A percentile compares a stretch with the other conserved stretches of the same genome.
phyloP scores from a whole-genome alignment of 2,113 vertebrate species.

The Lampris incognitus region DNA sequence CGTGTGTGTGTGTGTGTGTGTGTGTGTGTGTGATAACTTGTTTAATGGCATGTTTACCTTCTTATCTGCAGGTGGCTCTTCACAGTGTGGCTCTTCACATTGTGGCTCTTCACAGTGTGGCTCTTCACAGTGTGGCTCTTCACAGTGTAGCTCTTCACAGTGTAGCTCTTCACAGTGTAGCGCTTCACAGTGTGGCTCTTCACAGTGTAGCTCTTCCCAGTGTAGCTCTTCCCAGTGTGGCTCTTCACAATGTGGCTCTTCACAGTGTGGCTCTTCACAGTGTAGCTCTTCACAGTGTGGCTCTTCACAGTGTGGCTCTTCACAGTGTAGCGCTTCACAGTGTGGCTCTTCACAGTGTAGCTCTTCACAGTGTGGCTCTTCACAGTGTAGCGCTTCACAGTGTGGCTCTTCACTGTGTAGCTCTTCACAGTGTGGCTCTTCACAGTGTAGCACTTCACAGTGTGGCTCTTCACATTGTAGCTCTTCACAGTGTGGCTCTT shows the following conservation, averaged over 20 bases:
- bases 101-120: slow-evolving; percentile 5
- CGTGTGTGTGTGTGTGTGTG: not conserved
- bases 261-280: slow-evolving; percentile 2
- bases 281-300: slow-evolving; percentile 3
- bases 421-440: slow-evolving; percentile 8
- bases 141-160: slow-evolving; percentile 1
- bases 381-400: slow-evolving; percentile 2
- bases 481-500: slow-evolving; percentile 18
- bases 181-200: slow-evolving; percentile 9
- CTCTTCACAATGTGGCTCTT: slow-evolving; percentile 8
- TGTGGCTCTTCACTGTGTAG: slow-evolving; percentile 4
- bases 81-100: slow-evolving; percentile 3
- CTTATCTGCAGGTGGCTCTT: slow-evolving; percentile 1
- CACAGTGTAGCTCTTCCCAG: slow-evolving; percentile 1
- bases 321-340: slow-evolving; percentile 1
- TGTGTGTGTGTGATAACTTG: not conserved
- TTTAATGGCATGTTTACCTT: too few relatives aligned
- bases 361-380: slow-evolving; percentile 14
- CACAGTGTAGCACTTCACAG: slow-evolving; percentile 1
- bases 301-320: slow-evolving; percentile 9
- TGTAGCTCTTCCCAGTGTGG: slow-evolving; percentile 18
- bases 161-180: slow-evolving; percentile 3
- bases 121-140: slow-evolving; percentile 10
- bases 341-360: slow-evolving; percentile 8
- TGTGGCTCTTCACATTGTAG: slow-evolving; percentile 4